These are phyloP conservation scores for Murina feae DNA, from an alignment of 2,113 vertebrate genomes.

Conservation along the genomic window DNA sequence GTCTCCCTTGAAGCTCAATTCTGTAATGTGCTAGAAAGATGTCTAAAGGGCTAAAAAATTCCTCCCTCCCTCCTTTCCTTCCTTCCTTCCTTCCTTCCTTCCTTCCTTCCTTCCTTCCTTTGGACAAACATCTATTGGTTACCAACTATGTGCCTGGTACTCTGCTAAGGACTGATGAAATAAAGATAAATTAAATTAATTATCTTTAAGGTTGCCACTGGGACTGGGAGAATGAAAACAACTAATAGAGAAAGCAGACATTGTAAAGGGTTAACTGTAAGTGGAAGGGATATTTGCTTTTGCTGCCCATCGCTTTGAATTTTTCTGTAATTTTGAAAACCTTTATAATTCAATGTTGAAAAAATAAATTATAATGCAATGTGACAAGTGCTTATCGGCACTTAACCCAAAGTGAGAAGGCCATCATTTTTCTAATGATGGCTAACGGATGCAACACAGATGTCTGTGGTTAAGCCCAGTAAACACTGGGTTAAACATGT, in stretches of 20 bases:
- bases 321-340: conserved; percentile 34
- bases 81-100: background rate
- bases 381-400: background rate
- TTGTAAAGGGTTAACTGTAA: background rate
- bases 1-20: background rate
- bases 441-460: background rate
- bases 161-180: background rate
- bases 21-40: background rate
- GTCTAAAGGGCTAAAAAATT: background rate
- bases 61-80: background rate
- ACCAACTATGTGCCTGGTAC: background rate
- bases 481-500: background rate
- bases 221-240: background rate
- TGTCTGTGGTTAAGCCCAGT: background rate
- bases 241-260: background rate
- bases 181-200: conserved; percentile 13
- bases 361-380: background rate
- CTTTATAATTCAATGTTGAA: conserved; percentile 20
- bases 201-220: background rate
- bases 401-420: background rate
- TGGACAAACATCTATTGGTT: background rate
- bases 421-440: background rate
- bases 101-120: background rate
- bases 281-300: background rate
- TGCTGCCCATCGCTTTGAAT: background rate